Evolutionary conservation across 2,888 invertebrate species (phyloP).

Genomic region (Parnassius smintheus): DNA sequence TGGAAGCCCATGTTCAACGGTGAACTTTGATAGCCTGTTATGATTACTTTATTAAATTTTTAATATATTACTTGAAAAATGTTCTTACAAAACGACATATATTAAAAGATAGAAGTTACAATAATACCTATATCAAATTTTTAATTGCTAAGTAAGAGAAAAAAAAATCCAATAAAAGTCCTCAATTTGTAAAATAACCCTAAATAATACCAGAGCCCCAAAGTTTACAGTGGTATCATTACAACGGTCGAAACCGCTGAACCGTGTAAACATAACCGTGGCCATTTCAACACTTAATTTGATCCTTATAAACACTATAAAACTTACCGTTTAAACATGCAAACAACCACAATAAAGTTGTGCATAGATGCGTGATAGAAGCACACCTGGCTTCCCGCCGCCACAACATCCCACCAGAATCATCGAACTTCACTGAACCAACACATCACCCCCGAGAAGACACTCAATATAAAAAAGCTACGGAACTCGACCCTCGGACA

Average conservation of each 20-base stretch:
- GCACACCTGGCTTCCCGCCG: constrained; percentile 59
- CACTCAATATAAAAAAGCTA: constrained; percentile 50
- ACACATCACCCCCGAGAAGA: constrained; percentile 46
- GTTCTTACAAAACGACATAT: too few species aligned
- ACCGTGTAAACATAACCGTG: constrained; percentile 8
- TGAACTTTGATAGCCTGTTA: too few species aligned
- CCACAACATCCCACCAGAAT: constrained; percentile 69
- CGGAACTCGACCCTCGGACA: constrained; percentile 53
- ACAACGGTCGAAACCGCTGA: constrained; percentile 14
- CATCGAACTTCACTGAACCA: constrained; percentile 65
- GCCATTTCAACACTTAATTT: constrained; percentile 45
- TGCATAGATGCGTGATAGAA: constrained; percentile 60
- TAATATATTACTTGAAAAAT: too few species aligned
- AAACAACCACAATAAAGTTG: constrained; percentile 63
- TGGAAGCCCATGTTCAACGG: too few species aligned
- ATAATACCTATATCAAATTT: too few species aligned
- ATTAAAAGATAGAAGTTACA: too few species aligned
- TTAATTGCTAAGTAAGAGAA: too few species aligned
- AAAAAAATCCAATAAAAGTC: too few species aligned
- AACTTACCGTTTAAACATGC: constrained; percentile 74
- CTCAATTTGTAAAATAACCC: not conserved
- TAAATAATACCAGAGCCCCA: too few species aligned
- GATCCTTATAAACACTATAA: constrained; percentile 41
- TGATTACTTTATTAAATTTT: too few species aligned
- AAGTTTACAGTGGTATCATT: constrained; percentile 9